Base-by-base conservation (phyloP, 2,888 invertebrate species). In the Steinernema scapterisci region DNA sequence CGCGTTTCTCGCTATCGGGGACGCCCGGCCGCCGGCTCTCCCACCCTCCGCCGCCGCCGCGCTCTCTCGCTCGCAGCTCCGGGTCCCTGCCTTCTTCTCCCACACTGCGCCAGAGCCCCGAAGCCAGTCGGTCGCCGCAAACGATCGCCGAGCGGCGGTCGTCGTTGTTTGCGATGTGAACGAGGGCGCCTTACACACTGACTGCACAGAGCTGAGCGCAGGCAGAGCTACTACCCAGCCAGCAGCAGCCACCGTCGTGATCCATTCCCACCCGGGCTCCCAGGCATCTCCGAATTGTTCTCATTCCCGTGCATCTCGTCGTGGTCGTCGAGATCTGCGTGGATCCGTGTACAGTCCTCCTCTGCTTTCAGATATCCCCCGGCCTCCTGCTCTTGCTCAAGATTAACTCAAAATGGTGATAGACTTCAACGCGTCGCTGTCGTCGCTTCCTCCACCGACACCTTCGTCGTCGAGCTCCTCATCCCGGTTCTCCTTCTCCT, bases 331-430 rank as follows among this genome's bases (percentile, higher is more conserved):
- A 25, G 27, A 16, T 31, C 52, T 23, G 5, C 63, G 31, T 63
- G 31, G 16, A 31, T 27, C 27, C 16, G 16, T 25, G 9, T 16
- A 63, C 63, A 25, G 63, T 25, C 31, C 63, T 19, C 6, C 25
- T 63, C 63, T 9, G 38, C 27, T 63, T 63, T 63, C 63, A 63
- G 63, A 63, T 54, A 54, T 38, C 31, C 63, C 63, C 31, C 38
- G 38, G 63, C 63, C 63, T 63, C 63, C 63, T 63, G 16, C 19
- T 63, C 63, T 63, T 63, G 63, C 63, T 63, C 63, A 63, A 63
- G 27, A 63, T 63, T 63, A 27, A 27, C 27, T 63, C 63, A 63
- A 63, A 21, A 63, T 63, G 63, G 63, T 63, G 63, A 63, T 63
- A 63, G 63, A 63, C 23, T 27, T 63, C 31, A 25, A 27, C 38